phyloP scores from a whole-genome alignment of 2,797 vertebrate genomes.

The Falco concolor region DNA sequence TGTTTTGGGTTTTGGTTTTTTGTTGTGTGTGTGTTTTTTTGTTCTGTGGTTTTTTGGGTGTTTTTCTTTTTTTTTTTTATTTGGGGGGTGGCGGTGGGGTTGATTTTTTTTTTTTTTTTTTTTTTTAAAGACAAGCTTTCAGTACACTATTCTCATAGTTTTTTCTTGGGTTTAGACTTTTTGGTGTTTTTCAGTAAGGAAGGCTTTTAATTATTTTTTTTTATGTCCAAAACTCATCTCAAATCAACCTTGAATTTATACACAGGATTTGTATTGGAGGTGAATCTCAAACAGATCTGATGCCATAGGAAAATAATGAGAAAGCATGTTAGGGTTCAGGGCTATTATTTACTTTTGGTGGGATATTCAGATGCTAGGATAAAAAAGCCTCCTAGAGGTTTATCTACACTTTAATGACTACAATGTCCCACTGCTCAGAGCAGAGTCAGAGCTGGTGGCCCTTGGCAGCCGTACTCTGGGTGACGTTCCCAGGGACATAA shows the following conservation, averaged over 20 bases:
- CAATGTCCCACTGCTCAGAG: neutral
- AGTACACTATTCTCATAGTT: neutral
- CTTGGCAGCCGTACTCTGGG: neutral
- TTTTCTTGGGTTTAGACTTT: neutral
- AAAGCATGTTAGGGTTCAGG: neutral
- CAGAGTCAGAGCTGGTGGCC: neutral
- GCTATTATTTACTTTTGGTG: neutral
- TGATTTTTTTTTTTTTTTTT: neutral
- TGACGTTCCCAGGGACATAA: neutral
- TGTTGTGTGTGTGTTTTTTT: neutral
- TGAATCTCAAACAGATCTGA: neutral
- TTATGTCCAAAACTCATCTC: neutral
- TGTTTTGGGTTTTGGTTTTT: neutral
- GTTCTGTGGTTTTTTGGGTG: neutral
- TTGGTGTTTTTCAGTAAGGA: neutral
- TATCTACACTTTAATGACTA: neutral
- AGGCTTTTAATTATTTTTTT: neutral
- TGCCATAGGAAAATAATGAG: neutral
- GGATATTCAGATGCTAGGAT: neutral
- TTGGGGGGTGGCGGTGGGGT: too few relatives aligned
- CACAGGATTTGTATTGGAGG: neutral
- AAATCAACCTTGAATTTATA: neutral
- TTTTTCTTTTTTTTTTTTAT: neutral
- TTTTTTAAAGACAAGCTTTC: neutral
- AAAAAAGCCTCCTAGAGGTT: neutral